Base-by-base conservation (phyloP, 2,888 invertebrate genomes). In the Tridacna crocea region DNA sequence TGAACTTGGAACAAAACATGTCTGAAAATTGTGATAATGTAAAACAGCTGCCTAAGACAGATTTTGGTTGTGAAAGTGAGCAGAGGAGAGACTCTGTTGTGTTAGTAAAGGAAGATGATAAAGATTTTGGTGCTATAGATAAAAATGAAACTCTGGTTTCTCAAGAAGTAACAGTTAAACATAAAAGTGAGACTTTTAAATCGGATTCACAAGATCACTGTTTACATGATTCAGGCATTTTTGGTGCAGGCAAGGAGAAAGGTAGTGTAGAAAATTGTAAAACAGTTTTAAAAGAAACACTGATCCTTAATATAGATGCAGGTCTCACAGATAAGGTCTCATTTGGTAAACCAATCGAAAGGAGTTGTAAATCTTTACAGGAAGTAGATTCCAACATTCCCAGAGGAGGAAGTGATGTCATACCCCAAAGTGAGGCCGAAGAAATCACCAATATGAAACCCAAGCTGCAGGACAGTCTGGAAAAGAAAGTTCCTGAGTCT, bases 321-420 rank as follows among this genome's bases (percentile, higher is more conserved):
- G 36, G 46, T 36, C 17, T 66, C 10, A 13, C 36, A 6, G 70
- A 70, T 24, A 70, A 48, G 51, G 11, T 51, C 22, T 24, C 26
- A 17, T 48, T 51, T 51, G 70, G 70, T 13, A 70, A 51, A 51
- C 47, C 19, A 15, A 17, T 11, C 22, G 70, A 70, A 19, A 48
- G 51, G 26, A 70, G 22, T 51, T 70, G 26, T n/a, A 70, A 70
- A n/a, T 70, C 70, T 51, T 24, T 70, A 51, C 70, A 70, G 70
- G 70, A 70, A 70, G 70, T 70, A 15, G 70, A 70, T 51, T 70
- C 70, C 22, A 70, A 70, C 47, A 70, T 70, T 70, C 70, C 70
- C 19, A 48, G 70, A 26, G n/a, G 13, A 70, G 70, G 48, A 70
- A 70, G 51, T 70, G 70, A 70, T 24, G 51, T 70, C 51, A 51